Base-by-base conservation (phyloP, 2,797 vertebrate species). In the Cynopterus sphinx region DNA sequence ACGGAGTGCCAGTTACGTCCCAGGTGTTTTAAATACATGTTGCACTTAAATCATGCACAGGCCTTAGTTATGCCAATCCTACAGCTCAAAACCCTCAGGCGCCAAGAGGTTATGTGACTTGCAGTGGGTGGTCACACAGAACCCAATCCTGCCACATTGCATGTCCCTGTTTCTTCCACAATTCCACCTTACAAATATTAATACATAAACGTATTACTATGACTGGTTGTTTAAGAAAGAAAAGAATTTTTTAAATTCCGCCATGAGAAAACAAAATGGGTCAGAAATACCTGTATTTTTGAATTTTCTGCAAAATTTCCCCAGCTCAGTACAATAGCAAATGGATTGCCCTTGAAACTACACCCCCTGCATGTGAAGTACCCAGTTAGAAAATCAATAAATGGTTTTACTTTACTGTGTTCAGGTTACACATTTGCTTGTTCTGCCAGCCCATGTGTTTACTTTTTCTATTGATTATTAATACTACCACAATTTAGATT, bases 241-340 rank as follows among this genome's bases (percentile, higher is more conserved):
- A 68, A 92, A 75, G 46, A 65, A 90, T 73, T 49, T 49, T 49
- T 15, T 87, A 39, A 81, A 94, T 86, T 73, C 74, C 41, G 41
- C 78, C 49, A 0, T 2, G 67, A 77, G 68, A 88, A 74, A 88
- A 70, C 33, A 67, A 88, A 95, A 82, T 49, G 79, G 70, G 15
- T 82, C 55, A 73, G 95, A 97, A 92, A 75, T 82, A 91, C 36
- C 51, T 68, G 26, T 84, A 33, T 81, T 90, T 90, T 51, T 85
- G 96, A 96, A 88, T 91, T 96, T 82, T 90, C 81, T 61, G 83
- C 33, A 70, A 46, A 97, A 90, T 90, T 85, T 93, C 83, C 81
- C 84, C 67, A 65, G 79, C 39, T 53, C 33, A 77, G 41, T 63
- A 55, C 39, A 82, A 39, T 11, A 78, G 43, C 51, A n/a, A 43